These are phyloP conservation scores for Monodelphis domestica DNA, from an alignment of 2,797 vertebrate genomes.

Conservation along the genomic window DNA sequence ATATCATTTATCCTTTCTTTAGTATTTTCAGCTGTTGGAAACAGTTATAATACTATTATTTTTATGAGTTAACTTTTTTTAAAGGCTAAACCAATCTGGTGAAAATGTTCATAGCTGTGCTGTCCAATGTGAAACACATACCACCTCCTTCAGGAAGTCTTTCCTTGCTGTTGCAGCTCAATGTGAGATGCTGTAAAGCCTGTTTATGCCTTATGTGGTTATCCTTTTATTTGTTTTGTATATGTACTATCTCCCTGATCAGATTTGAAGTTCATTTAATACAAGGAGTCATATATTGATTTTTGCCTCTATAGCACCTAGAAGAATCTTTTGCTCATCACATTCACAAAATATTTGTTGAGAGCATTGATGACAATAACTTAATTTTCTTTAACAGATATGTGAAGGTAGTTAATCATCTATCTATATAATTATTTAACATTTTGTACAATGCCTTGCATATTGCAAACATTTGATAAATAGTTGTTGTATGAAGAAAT, in stretches of 20 bases:
- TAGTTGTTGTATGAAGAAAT: not conserved
- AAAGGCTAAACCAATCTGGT: not conserved
- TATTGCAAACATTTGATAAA: not conserved
- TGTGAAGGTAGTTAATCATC: not conserved
- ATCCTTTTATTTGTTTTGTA: not conserved
- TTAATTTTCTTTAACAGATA: conserved; percentile 31
- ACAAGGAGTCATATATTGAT: not conserved
- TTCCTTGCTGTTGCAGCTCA: not conserved
- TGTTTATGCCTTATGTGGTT: not conserved
- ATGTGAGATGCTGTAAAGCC: not conserved
- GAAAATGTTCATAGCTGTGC: conserved; percentile 8
- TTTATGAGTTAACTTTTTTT: conserved; percentile 30
- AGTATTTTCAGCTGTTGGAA: conserved; percentile 5
- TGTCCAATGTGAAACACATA: not conserved
- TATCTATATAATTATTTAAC: not conserved
- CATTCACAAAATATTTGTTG: not conserved
- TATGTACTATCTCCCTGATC: not conserved
- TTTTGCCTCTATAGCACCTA: not conserved
- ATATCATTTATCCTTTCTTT: conserved; percentile 35
- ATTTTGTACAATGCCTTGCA: not conserved
- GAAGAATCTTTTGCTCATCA: not conserved
- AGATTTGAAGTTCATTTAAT: conserved; percentile 33
- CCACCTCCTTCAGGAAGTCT: not conserved
- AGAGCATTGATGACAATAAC: not conserved
- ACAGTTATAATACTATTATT: conserved; percentile 30